Evolutionary conservation across 2,797 vertebrate species (phyloP), one percentile per base, ranked within the genome.

Genomic region (Dendrocincla fuliginosa): DNA sequence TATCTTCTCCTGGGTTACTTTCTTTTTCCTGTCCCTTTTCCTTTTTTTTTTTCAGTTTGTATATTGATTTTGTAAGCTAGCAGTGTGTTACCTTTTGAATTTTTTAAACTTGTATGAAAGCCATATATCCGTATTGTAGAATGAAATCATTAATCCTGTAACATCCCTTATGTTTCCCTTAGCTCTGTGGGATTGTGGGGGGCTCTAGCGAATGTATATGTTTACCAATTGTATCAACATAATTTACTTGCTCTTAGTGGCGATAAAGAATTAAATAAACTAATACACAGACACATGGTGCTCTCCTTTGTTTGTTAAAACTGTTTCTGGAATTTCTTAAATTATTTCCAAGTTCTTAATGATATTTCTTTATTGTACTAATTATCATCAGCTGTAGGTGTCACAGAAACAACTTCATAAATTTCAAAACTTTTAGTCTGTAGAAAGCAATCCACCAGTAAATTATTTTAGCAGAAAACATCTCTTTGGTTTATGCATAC

Each of bases 1-100:
- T 86, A 89, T 53, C 37, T 87, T 83, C 49, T 52, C 16, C 89
- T 92, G 83, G 49, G 32, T 93, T 96, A 93, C 68, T 80, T 83
- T 79, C 71, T 60, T 93, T 42, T 90, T 86, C 55, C 39, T 93
- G 11, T 93, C 93, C 37, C 37, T 74, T 87, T 93, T 63, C 44
- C 19, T 73, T 78, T 44, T 44, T 76, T 76, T 65, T 67, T 67
- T 23, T 18, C 67, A 44, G 68, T 95, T 92, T 90, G 70, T 90
- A 89, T 93, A 95, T 97, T 95, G 95, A 94, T 92, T 95, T 92
- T 95, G 87, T 96, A 96, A 97, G 94, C 94, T 90, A 82, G 97
- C 61, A 53, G 63, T 44, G 53, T 93, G 87, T 94, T 97, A 96
- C 89, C 75, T 76, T 94, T 94, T 76, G 17, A 13, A 28, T 96